Evolutionary conservation across 2,888 invertebrate genomes (phyloP).

Genomic region (Dryadula phaetusa): DNA sequence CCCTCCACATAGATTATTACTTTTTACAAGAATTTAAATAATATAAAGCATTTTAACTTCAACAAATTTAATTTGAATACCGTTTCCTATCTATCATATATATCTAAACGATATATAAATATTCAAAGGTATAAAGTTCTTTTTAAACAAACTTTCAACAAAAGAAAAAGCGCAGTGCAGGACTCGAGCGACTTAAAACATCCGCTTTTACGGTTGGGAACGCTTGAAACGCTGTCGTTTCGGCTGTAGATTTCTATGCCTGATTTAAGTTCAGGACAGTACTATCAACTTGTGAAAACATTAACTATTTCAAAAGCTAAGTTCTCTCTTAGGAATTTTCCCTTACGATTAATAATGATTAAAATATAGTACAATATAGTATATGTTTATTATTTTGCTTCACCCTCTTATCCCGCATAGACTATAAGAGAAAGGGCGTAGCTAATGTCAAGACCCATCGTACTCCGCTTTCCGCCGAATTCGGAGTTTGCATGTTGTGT

Average conservation of each 20-base stretch:
- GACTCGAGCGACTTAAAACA: slow-evolving; percentile 23
- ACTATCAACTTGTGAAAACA: neutral
- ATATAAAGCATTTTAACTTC: neutral
- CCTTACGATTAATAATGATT: too few relatives aligned
- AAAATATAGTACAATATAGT: too few relatives aligned
- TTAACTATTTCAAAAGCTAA: neutral
- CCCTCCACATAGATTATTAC: too few relatives aligned
- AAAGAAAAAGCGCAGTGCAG: slow-evolving; percentile 31
- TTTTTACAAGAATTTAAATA: neutral
- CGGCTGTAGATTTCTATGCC: slow-evolving; percentile 7
- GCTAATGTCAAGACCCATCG: too few relatives aligned
- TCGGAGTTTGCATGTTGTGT: too few relatives aligned
- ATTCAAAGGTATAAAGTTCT: slow-evolving; percentile 16
- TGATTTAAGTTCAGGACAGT: neutral
- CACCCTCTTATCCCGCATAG: too few relatives aligned
- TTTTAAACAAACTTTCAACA: slow-evolving; percentile 29
- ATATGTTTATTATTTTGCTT: too few relatives aligned
- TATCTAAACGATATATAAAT: neutral
- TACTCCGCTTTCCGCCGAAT: too few relatives aligned
- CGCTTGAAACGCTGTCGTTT: slow-evolving; percentile 32
- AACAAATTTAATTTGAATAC: slow-evolving; percentile 8
- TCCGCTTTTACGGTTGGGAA: slow-evolving; percentile 32
- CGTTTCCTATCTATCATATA: neutral
- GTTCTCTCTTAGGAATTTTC: neutral
- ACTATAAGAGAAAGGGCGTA: too few relatives aligned